Conservation (phyloP, 2,113 vertebrate genomes). For the Microtus ochrogaster region DNA sequence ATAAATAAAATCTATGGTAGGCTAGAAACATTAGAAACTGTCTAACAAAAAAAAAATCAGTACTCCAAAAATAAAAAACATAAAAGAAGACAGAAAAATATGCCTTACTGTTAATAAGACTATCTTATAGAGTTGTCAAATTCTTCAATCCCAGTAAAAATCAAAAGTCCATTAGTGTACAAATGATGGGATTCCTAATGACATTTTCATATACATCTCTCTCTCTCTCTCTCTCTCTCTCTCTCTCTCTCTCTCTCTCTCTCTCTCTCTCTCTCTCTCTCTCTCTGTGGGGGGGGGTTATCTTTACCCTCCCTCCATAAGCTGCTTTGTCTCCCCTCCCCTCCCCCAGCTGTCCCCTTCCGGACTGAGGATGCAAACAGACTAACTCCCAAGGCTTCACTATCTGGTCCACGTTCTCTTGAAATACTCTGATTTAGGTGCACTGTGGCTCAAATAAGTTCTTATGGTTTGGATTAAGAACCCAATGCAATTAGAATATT, state of each 20-base stretch:
- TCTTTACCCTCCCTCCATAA: neutral
- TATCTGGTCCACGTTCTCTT: neutral
- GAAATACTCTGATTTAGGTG: neutral
- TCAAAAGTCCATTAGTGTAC: neutral
- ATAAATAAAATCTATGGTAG: neutral
- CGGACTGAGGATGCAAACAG: neutral
- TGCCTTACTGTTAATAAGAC: neutral
- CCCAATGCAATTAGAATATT: too few species aligned
- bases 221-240: too few species aligned
- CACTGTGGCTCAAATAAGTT: neutral
- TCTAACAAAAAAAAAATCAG: neutral
- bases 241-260: neutral
- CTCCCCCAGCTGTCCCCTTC: too few species aligned
- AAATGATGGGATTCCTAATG: neutral
- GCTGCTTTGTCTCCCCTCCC: too few species aligned
- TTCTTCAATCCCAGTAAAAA: constrained; percentile 1
- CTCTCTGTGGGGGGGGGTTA: too few species aligned
- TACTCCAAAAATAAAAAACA: neutral
- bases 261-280: neutral
- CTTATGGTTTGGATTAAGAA: too few species aligned
- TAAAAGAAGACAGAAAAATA: neutral
- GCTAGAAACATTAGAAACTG: neutral
- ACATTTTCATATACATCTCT: neutral
- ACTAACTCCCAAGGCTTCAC: neutral
- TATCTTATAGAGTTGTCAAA: neutral